A percentile compares a stretch with the other conserved stretches of the same genome.
phyloP scores from a whole-genome alignment of 37 sponge, comb jelly and placozoan genomes.

The Amphimedon queenslandica region DNA sequence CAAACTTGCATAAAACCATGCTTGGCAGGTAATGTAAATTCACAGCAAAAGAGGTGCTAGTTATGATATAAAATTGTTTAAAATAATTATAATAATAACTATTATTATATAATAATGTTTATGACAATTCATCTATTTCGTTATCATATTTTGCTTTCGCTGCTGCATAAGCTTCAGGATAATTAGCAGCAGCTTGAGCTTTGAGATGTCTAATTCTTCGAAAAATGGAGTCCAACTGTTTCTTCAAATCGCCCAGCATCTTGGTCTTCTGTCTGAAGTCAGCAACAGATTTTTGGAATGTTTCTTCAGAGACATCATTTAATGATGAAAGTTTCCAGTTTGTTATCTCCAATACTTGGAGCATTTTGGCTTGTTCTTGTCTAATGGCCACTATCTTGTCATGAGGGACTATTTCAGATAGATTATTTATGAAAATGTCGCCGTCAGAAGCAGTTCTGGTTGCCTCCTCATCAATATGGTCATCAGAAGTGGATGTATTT shows the following conservation, averaged over 20 bases:
- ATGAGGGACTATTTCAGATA: conserved; percentile 35
- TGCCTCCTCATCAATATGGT: no score
- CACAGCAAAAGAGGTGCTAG: no score
- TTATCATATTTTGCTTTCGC: background rate
- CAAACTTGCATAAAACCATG: no score
- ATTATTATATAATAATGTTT: no score
- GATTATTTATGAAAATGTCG: conserved; percentile 38
- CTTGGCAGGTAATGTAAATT: no score
- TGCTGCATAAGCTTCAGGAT: conserved; percentile 45
- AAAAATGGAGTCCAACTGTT: conserved; percentile 77
- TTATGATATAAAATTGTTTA: no score
- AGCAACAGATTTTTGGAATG: conserved; percentile 5
- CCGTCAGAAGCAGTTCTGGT: no score
- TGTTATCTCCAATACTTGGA: conserved; percentile 37
- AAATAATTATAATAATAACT: no score
- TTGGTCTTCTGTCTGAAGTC: conserved; percentile 45
- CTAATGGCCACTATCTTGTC: conserved; percentile 25
- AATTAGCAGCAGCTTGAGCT: conserved; percentile 13
- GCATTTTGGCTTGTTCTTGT: conserved; percentile 36
- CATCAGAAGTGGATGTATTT: no score
- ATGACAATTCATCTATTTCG: no score
- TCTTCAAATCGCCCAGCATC: conserved; percentile 54
- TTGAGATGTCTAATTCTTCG: conserved; percentile 64
- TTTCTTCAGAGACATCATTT: conserved; percentile 40
- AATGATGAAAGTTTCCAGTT: conserved; percentile 60